phyloP scores from a whole-genome alignment of 2,113 vertebrate species.

The Sus scrofa region T2T-Sscrofa CM000817.6:125291001-125291500 shows the following conservation, averaged over 20 bases:
- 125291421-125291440: no score
- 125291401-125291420: no score
- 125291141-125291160: neutral
- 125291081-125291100: neutral
- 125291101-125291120: neutral
- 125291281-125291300: neutral
- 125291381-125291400: no score
- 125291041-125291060: slow-evolving; percentile 1
- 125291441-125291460: no score
- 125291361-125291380: no score
- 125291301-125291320: neutral
- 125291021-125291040: neutral
- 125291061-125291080: neutral
- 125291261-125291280: neutral
- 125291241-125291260: neutral
- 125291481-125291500: no score
- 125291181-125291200: neutral
- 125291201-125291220: neutral
- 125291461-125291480: no score
- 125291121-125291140: neutral
- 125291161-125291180: neutral
- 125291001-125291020: neutral
- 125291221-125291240: neutral
- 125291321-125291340: neutral
- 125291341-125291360: neutral